phyloP scores from a whole-genome alignment of 2,888 invertebrate species.

The Tetragonisca angustula region DNA sequence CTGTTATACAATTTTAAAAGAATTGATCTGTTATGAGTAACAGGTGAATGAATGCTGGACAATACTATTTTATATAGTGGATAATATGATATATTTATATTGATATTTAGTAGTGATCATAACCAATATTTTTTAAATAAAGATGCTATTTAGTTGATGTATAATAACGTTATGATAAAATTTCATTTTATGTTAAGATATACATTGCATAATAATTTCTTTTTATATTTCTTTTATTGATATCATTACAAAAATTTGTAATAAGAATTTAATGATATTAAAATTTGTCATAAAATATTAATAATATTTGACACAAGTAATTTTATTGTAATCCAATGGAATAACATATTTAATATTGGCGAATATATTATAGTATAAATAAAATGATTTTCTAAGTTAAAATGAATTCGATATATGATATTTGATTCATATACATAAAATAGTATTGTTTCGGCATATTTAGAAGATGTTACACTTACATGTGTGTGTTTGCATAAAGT shows the following conservation, averaged over 20 bases:
- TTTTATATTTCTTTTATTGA: slow-evolving; percentile 3
- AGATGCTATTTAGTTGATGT: slow-evolving; percentile 38
- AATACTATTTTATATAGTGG: slow-evolving; percentile 81
- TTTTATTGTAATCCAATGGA: slow-evolving; percentile 4
- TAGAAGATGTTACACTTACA: slow-evolving; percentile 77
- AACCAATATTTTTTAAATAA: slow-evolving; percentile 39
- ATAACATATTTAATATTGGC: slow-evolving; percentile 11
- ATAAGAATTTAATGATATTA: neutral
- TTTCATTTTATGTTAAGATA: slow-evolving; percentile 22
- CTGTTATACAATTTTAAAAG: slow-evolving; percentile 82
- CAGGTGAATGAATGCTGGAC: slow-evolving; percentile 82
- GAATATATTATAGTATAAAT: slow-evolving; percentile 40
- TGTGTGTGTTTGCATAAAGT: slow-evolving; percentile 81
- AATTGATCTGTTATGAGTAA: slow-evolving; percentile 81
- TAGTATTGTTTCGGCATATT: slow-evolving; percentile 80
- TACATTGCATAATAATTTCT: neutral
- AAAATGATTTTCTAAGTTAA: slow-evolving; percentile 36
- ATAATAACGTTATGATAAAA: slow-evolving; percentile 27
- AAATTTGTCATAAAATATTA: neutral
- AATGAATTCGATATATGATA: slow-evolving; percentile 25
- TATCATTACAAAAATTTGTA: slow-evolving; percentile 13
- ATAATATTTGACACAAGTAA: slow-evolving; percentile 19
- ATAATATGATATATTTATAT: slow-evolving; percentile 46
- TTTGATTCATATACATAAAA: slow-evolving; percentile 71
- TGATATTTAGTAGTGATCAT: slow-evolving; percentile 31